Base-by-base conservation (phyloP, 2,888 invertebrate genomes). In the Pollenia amentaria region DNA sequence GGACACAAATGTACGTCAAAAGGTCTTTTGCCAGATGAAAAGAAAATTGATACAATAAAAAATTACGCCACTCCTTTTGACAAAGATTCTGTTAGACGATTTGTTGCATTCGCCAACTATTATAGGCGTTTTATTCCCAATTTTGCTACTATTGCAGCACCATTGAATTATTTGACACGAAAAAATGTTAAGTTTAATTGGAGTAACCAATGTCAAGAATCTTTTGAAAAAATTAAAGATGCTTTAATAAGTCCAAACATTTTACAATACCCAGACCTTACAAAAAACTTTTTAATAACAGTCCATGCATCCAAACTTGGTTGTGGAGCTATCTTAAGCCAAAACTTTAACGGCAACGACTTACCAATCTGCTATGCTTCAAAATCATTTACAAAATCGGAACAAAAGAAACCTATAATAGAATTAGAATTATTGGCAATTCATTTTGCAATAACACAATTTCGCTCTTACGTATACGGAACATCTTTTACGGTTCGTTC, bases 1-100 rank as follows among this genome's bases (percentile, higher is more conserved):
- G 80, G 76, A 1, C 79, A 83, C 29, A 79, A 79, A 64, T 86
- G 79, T 67, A 75, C 83, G 8, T 44, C 77, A 46, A 69, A 77
- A 10, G 81, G 70, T 14, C 42, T 85, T 12, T 55, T 85, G 40
- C 81, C 85, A 3, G 78, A 85, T 70, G 73, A 85, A 42, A 72
- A 46, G 3, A 78, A 84, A 65, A 64, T 72, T 11, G 12, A 12
- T 12, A 55, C 42, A 2, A 44, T 78, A 46, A 69, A 46, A 60
- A 78, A 67, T 40, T 79, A 79, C 38, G 14, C 55, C 46, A 40
- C 11, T 8, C 57, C 69, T 7, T 11, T 4, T 12, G 64, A 76
- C 18, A 82, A 75, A 67, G 75, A 82, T 18, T 29, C 75, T 18
- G 60, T 69, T 38, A 65, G 18, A 67, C 57, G 75, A 16, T 73